Evolutionary conservation across 2,888 invertebrate species (phyloP), one percentile per base, ranked within the genome.

Genomic region (Agrotis puta): DNA sequence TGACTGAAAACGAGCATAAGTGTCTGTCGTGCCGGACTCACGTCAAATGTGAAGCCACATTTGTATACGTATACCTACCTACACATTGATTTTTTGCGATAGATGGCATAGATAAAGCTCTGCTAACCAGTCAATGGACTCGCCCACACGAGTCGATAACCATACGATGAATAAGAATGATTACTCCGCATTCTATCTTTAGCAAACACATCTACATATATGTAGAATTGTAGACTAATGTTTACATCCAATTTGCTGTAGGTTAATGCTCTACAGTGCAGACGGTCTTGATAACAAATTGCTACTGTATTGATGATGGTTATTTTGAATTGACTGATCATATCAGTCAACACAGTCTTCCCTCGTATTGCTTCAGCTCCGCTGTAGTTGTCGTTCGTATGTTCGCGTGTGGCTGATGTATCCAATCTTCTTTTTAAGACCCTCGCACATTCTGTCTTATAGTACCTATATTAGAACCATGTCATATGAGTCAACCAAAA

Each of bases 81-180:
- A 2, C 24, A 20, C 6, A 3, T 6, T 0, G 0, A n/a, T 57
- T 72, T 72, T 57, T 51, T 39, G 13, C 24, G 18, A 33, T 33
- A 39, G 20, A n/a, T 68, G 33, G 20, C 20, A 51, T 47, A 18
- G 39, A 27, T n/a, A 70, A 50, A 56, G 20, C 24, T 51, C 50
- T 24, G 18, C 16, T 39, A 24, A 2, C 50, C 18, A 78, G 57
- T 71, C 45, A 51, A 70, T 57, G 13, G 70, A 24, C 27, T 45
- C 50, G 50, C 45, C 33, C 70, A 77, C 70, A 56, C 43, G n/a
- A 18, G 39, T 54, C 27, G 18, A 33, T 7, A 48, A 27, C n/a
- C 47, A 56, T 77, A 45, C 22, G 33, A 71, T 78, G 50, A 57
- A 70, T 72, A 70, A 39, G 20, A 57, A 56, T 70, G 56, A 77